Conservation (phyloP, 2,797 vertebrate genomes). For the Brachymystax lenok region DNA sequence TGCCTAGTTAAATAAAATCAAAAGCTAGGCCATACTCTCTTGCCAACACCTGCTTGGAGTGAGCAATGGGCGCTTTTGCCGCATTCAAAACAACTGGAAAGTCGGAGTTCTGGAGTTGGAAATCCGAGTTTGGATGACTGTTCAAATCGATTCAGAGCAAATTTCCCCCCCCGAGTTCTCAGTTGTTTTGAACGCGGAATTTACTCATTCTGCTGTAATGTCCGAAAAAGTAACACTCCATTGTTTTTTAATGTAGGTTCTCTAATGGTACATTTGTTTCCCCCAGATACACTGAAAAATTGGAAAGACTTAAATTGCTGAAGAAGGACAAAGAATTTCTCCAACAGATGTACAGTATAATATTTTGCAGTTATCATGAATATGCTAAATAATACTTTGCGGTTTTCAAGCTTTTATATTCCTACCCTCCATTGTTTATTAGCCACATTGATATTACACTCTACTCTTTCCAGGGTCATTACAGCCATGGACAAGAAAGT, state of each 20-base stretch:
- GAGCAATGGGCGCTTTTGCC: background rate
- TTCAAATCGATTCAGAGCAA: too few relatives aligned
- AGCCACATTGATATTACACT: background rate
- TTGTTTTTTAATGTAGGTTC: too few relatives aligned
- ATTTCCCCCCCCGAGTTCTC: too few relatives aligned
- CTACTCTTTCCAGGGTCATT: conserved; percentile 78
- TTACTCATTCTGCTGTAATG: too few relatives aligned
- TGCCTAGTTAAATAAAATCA: too few relatives aligned
- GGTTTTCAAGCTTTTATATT: background rate
- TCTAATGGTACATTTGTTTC: conserved; percentile 10
- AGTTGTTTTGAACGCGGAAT: too few relatives aligned
- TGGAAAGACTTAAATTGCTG: conserved; percentile 84
- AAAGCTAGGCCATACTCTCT: background rate
- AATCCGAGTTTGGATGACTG: too few relatives aligned
- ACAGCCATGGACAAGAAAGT: conserved; percentile 86
- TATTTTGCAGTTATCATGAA: background rate
- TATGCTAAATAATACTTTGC: background rate
- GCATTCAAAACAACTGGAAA: too few relatives aligned
- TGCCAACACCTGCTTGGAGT: too few relatives aligned
- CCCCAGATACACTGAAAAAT: conserved; percentile 88
- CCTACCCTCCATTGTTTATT: background rate
- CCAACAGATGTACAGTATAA: conserved; percentile 86
- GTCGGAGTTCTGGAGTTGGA: too few relatives aligned
- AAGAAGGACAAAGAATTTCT: conserved; percentile 87
- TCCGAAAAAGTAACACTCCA: too few relatives aligned